Conservation (phyloP, 2,888 invertebrate genomes). For the Hydroisotoma schaefferi region DNA sequence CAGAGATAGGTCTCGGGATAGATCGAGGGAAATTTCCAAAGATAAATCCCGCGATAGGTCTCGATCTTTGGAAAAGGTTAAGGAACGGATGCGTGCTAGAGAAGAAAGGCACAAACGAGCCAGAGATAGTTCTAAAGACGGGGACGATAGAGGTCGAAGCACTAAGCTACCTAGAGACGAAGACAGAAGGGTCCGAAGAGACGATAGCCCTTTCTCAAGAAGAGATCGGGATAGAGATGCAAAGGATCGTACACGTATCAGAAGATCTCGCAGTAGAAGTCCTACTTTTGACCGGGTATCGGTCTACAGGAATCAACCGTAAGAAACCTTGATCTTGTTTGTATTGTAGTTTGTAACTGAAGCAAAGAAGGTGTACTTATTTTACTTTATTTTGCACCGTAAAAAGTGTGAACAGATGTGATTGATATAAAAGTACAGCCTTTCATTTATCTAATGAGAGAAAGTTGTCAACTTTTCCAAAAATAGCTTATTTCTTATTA, state of each 20-base stretch:
- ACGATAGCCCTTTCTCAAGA: background rate
- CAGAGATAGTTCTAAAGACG: conserved; percentile 38
- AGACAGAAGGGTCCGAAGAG: background rate
- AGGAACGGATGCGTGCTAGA: conserved; percentile 1
- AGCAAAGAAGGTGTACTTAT: no score
- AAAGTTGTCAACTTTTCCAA: no score
- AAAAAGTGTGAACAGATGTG: no score
- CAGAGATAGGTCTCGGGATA: background rate
- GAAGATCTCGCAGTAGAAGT: conserved; percentile 45
- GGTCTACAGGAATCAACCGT: conserved; percentile 2
- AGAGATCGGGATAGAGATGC: conserved; percentile 32
- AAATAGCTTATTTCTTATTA: no score
- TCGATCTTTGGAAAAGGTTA: conserved; percentile 1
- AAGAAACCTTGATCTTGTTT: conserved; percentile 1
- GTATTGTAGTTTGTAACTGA: no score
- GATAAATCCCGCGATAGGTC: background rate
- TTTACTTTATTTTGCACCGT: no score
- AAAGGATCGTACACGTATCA: conserved; percentile 15
- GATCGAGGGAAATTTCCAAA: background rate
- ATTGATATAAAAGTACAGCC: no score
- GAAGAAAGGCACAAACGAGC: conserved; percentile 39
- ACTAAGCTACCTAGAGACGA: no score
- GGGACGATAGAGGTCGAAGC: conserved; percentile 49
- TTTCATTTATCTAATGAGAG: no score
- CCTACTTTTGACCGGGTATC: conserved; percentile 12